A percentile compares a stretch with the other conserved stretches of the same genome.
phyloP scores from a whole-genome alignment of 2,797 vertebrate genomes.

The Hypotaenidia philippensis region DNA sequence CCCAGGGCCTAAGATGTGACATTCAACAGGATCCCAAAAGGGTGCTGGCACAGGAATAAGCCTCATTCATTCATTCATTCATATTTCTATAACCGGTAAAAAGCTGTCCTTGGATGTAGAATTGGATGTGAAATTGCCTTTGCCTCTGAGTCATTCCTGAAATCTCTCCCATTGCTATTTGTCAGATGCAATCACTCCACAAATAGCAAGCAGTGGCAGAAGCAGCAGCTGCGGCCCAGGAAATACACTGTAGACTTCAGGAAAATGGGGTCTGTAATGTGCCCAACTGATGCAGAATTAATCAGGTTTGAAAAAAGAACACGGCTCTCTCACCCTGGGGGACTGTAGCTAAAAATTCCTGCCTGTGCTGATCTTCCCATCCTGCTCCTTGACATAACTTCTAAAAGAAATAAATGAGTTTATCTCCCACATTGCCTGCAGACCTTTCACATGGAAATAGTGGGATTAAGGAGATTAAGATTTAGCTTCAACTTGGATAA shows the following conservation, averaged over 20 bases:
- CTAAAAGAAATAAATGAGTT: slow-evolving; percentile 63
- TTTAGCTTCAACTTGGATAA: slow-evolving; percentile 67
- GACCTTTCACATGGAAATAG: slow-evolving; percentile 69
- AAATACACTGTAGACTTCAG: slow-evolving; percentile 47
- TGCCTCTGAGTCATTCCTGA: slow-evolving; percentile 61
- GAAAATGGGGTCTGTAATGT: slow-evolving; percentile 63
- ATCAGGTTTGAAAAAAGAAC: slow-evolving; percentile 67
- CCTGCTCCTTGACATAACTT: slow-evolving; percentile 50
- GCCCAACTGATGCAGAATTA: slow-evolving; percentile 67
- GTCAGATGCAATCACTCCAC: slow-evolving; percentile 49
- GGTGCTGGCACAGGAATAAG: background rate
- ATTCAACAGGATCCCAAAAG: background rate
- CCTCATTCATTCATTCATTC: background rate
- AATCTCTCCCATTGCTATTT: slow-evolving; percentile 52
- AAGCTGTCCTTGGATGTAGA: slow-evolving; percentile 49
- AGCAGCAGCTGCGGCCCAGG: slow-evolving; percentile 58
- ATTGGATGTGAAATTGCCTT: slow-evolving; percentile 52
- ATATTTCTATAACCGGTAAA: slow-evolving; percentile 23
- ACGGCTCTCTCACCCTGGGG: background rate
- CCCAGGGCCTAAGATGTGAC: background rate
- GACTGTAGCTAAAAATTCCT: slow-evolving; percentile 67
- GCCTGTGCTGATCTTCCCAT: slow-evolving; percentile 26
- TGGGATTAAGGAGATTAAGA: slow-evolving; percentile 67
- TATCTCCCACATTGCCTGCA: slow-evolving; percentile 50
- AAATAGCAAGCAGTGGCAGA: slow-evolving; percentile 58